phyloP scores from a whole-genome alignment of 2,888 invertebrate genomes.

The Phortica okadai region DNA sequence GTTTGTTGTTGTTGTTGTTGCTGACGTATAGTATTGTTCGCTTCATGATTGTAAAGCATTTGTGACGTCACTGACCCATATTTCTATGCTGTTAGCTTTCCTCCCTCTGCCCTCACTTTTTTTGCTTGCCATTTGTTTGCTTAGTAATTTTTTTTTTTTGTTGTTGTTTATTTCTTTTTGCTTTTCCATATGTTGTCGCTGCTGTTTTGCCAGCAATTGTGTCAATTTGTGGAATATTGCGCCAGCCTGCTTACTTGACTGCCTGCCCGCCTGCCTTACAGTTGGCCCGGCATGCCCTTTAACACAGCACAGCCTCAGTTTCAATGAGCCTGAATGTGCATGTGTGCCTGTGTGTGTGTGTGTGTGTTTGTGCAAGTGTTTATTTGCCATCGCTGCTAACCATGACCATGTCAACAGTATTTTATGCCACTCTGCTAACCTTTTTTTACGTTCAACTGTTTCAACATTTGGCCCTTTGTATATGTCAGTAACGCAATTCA shows the following conservation, averaged over 20 bases:
- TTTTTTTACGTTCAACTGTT: slow-evolving; percentile 29
- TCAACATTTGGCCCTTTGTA: slow-evolving; percentile 10
- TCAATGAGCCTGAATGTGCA: not conserved
- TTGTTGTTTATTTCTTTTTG: not conserved
- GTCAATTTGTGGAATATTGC: slow-evolving; percentile 44
- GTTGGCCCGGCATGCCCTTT: not conserved
- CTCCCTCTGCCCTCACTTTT: not conserved
- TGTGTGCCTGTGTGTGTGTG: not conserved
- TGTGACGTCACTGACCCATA: slow-evolving; percentile 20
- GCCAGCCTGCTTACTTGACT: slow-evolving; percentile 14
- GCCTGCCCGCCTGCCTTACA: not conserved
- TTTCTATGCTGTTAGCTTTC: slow-evolving; percentile 3
- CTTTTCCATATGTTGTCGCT: slow-evolving; percentile 11
- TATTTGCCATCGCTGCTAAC: slow-evolving; percentile 26
- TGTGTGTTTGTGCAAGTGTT: not conserved
- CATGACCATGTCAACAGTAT: slow-evolving; percentile 46
- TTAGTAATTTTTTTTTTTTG: not conserved
- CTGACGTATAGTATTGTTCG: not conserved
- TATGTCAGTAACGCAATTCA: slow-evolving; percentile 10
- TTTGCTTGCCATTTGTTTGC: not conserved
- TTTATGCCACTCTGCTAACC: slow-evolving; percentile 35
- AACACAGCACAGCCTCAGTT: slow-evolving; percentile 25
- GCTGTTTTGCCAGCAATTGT: slow-evolving; percentile 32
- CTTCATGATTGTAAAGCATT: not conserved
- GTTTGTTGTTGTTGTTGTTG: slow-evolving; percentile 8